Evolutionary conservation across 1,140 invertebrate genomes (phyloP).

Genomic region (Nephotettix cincticeps): DNA sequence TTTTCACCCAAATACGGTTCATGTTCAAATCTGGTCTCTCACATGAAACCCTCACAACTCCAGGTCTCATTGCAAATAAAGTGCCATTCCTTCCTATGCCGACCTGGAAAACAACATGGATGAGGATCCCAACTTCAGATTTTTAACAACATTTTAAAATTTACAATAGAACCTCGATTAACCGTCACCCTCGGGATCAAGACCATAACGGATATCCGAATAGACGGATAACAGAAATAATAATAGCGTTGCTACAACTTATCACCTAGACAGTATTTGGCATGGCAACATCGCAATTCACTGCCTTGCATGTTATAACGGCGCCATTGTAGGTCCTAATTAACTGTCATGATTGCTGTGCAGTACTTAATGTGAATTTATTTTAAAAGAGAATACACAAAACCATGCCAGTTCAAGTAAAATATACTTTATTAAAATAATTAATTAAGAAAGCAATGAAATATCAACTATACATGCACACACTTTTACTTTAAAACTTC

Average conservation of each 20-base stretch:
- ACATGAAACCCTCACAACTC: background rate
- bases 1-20: background rate
- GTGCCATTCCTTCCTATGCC: slow-evolving; percentile 4
- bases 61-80: background rate
- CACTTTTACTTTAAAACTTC: no score
- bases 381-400: no score
- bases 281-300: no score
- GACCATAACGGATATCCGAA: background rate
- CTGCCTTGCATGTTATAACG: no score
- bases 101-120: background rate
- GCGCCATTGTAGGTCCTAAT: no score
- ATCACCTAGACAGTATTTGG: background rate
- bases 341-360: no score
- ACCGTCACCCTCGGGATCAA: no score
- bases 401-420: no score
- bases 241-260: background rate
- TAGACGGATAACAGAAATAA: background rate
- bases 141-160: background rate
- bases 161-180: background rate
- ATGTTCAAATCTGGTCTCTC: background rate
- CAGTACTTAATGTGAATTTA: no score
- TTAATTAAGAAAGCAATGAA: no score
- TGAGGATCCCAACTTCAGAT: background rate
- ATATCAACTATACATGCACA: no score
- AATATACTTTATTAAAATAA: no score